These are phyloP conservation scores for Adrianichthys oophorus DNA, from an alignment of 2,797 vertebrate species.

Conservation along the genomic window DNA sequence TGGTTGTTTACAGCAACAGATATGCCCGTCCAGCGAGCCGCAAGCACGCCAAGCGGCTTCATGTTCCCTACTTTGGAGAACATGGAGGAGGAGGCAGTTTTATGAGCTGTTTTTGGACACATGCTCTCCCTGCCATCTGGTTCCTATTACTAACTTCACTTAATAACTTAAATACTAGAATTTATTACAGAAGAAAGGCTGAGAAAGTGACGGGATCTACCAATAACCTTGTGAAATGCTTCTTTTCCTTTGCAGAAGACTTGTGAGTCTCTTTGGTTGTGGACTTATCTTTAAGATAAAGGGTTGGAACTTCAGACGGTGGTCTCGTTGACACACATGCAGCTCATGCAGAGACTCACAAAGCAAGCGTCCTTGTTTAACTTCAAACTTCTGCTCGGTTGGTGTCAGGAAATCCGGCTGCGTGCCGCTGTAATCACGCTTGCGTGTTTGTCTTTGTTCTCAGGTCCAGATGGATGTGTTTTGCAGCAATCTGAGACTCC, in stretches of 20 bases:
- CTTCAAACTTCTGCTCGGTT: constrained; percentile 41
- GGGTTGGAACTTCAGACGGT: constrained; percentile 13
- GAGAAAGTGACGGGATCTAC: constrained; percentile 5
- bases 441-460: constrained; percentile 38
- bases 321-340: constrained; percentile 26
- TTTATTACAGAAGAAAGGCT: constrained; percentile 6
- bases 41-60: constrained; percentile 43
- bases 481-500: constrained; percentile 82
- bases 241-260: not conserved
- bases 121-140: constrained; percentile 48
- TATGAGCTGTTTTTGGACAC: constrained; percentile 58
- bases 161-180: constrained; percentile 44
- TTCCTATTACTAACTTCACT: constrained; percentile 55
- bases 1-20: constrained; percentile 31
- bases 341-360: constrained; percentile 31
- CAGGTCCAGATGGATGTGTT: constrained; percentile 83
- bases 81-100: constrained; percentile 49
- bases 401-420: constrained; percentile 26
- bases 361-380: constrained; percentile 14
- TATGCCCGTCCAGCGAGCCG: constrained; percentile 36
- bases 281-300: not conserved
- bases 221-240: constrained; percentile 9
- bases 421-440: constrained; percentile 35
- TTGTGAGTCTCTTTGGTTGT: not conserved
- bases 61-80: constrained; percentile 13